Evolutionary conservation across 2,113 vertebrate species (phyloP).

Genomic region (Australoheros scitulus): DNA sequence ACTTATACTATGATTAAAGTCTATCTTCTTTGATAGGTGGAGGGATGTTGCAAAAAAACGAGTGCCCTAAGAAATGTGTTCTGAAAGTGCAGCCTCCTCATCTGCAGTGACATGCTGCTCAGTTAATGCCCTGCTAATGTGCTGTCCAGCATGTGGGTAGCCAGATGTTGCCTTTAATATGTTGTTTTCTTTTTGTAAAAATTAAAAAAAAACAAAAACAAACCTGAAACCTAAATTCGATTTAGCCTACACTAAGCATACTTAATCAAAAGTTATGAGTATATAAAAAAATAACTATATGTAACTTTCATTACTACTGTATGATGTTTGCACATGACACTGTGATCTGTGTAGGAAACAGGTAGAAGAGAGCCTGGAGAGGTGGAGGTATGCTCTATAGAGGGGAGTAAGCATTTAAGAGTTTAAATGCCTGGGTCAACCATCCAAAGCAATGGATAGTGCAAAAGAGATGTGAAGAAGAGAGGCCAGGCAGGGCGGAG

Average conservation of each 20-base stretch:
- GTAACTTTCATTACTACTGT: neutral
- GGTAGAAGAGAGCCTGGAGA: neutral
- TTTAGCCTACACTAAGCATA: neutral
- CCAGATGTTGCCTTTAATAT: neutral
- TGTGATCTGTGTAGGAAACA: neutral
- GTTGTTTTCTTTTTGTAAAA: neutral
- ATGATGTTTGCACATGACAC: neutral
- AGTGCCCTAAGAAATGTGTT: neutral
- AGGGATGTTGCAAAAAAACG: neutral
- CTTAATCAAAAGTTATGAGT: neutral
- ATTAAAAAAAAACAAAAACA: neutral
- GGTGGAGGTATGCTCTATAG: neutral
- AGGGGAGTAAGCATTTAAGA: neutral
- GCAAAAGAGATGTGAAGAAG: rapidly evolving
- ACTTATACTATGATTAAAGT: too few relatives aligned
- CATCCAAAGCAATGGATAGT: neutral
- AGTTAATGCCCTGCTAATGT: neutral
- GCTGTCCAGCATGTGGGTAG: neutral
- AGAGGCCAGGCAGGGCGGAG: neutral
- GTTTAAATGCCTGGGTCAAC: neutral
- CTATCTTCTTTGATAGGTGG: too few relatives aligned
- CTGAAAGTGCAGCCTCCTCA: neutral
- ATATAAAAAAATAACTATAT: neutral
- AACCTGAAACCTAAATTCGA: neutral
- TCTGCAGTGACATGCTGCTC: neutral